Evolutionary conservation across 2,888 invertebrate genomes (phyloP), one percentile per base, ranked within the genome.

Genomic region (Daptonema setosum): DNA sequence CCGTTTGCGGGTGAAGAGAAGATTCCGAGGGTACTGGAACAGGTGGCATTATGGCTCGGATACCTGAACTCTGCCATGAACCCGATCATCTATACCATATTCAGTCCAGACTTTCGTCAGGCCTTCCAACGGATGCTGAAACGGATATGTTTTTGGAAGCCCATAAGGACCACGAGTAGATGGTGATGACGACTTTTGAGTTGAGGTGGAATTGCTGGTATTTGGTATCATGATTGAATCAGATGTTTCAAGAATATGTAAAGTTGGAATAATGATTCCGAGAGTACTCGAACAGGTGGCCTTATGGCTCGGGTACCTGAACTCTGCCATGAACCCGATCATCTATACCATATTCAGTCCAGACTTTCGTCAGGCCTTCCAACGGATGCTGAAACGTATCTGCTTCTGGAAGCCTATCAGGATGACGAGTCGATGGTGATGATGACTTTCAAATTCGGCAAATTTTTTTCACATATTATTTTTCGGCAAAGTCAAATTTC

Each of bases 1-100:
- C 86, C 90, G 0, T 79, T 86, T 58, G 50, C 61, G 61, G 28
- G 61, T n/a, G 8, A 8, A 14, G 3, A 28, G 20, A 14, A 28
- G 28, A n/a, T 53, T 5, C 24, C 22, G 22, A 22, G 24, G 20
- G 2, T 22, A 17, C 14, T 52, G 11, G 43, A 43, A 2, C 17
- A 28, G 28, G 20, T 43, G 29, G 11, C 41, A 5, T 17, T 57
- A 41, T 62, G 67, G 56, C 70, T 71, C 11, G 59, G 60, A 3
- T 67, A 71, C 56, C 63, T 74, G 50, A 67, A 69, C 61, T 71
- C 72, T 52, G 65, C 74, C 20, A 67, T 72, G 51, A 68, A 69
- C 55, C 68, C 70, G 1, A 62, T 70, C 54, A 68, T 69, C 55
- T 68, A 70, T 50, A 45, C 45, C 26, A 63, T 70, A 8, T 69